phyloP scores from a whole-genome alignment of 2,888 invertebrate species.

The Pollenia labialis region DNA sequence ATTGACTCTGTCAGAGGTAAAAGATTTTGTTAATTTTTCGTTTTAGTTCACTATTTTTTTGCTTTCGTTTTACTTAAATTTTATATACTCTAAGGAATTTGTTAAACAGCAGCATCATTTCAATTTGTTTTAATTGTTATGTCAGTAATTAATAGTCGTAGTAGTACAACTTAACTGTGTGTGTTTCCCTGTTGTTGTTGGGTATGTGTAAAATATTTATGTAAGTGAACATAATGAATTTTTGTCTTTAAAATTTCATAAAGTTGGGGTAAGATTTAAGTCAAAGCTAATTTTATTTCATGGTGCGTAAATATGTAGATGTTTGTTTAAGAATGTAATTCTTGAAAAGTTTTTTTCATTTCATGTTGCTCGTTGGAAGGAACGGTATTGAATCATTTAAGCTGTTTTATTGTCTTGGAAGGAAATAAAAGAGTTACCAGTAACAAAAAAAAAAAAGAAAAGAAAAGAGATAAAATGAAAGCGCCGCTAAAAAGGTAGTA shows the following conservation, averaged over 20 bases:
- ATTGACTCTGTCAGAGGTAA: constrained; percentile 39
- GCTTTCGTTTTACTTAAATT: constrained; percentile 11
- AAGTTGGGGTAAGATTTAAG: background rate
- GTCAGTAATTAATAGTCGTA: constrained; percentile 50
- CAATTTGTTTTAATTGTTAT: constrained; percentile 60
- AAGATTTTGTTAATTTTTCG: constrained; percentile 7
- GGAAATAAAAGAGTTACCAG: too few species aligned
- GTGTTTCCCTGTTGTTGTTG: background rate
- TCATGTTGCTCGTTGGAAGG: too few species aligned
- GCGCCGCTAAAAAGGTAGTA: too few species aligned
- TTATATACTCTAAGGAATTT: constrained; percentile 19
- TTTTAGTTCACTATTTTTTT: background rate
- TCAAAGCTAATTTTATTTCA: background rate
- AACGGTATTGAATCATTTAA: too few species aligned
- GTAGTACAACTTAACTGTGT: background rate
- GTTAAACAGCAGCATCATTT: constrained; percentile 41
- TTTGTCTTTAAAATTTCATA: background rate
- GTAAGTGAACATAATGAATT: constrained; percentile 26
- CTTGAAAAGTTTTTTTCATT: background rate
- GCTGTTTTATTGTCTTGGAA: too few species aligned
- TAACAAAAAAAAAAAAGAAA: too few species aligned
- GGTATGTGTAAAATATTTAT: background rate
- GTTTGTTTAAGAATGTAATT: background rate
- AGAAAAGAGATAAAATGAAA: too few species aligned
- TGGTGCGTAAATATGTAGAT: background rate